Percentiles rank a stretch among this genome's conserved stretches.
Conservation (phyloP, 2,797 vertebrate genomes). For the Apodemus agrarius region DNA sequence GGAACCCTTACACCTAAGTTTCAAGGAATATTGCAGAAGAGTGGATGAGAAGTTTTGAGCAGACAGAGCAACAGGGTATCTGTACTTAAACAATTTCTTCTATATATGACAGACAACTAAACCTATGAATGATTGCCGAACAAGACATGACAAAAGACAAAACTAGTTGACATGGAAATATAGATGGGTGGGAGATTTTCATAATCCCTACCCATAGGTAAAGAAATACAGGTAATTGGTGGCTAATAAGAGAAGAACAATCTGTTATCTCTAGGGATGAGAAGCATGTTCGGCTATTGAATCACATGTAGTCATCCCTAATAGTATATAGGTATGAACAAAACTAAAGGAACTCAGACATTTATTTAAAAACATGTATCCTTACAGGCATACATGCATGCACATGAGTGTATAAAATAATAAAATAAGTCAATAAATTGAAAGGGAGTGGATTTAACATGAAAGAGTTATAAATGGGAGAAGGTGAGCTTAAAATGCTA, state of each 20-base stretch:
- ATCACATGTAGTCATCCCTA: neutral
- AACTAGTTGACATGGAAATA: neutral
- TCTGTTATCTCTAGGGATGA: neutral
- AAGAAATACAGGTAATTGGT: neutral
- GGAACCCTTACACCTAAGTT: too few relatives aligned
- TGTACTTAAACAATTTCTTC: neutral
- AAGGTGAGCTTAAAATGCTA: neutral
- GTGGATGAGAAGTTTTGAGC: too few relatives aligned
- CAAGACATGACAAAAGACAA: neutral
- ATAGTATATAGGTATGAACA: neutral
- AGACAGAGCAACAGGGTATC: neutral
- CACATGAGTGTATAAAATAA: neutral
- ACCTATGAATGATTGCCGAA: neutral
- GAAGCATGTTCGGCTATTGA: neutral
- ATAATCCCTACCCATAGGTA: neutral
- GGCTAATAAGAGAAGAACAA: neutral
- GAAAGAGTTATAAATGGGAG: neutral
- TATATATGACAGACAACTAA: neutral
- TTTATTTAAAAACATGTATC: neutral
- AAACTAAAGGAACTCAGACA: neutral
- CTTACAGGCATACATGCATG: neutral
- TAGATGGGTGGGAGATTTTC: accelerated
- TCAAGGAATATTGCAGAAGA: neutral
- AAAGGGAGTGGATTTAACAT: neutral
- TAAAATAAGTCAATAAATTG: neutral